Percentiles rank a stretch among this genome's conserved stretches.
Evolutionary conservation across 2,113 vertebrate genomes (phyloP).

Genomic region (Leucoraja erinaceus): DNA sequence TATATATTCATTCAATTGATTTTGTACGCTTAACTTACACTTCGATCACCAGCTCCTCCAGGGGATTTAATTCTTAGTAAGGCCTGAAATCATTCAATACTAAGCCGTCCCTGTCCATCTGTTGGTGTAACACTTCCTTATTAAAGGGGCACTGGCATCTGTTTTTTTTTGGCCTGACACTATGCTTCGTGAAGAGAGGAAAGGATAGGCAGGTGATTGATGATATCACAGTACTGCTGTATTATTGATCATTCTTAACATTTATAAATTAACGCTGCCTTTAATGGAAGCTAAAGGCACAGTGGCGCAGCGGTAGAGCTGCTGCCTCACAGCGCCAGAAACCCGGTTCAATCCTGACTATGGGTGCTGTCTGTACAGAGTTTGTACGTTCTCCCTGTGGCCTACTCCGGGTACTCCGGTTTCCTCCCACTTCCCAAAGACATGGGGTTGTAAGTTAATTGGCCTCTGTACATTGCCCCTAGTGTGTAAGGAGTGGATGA

Average conservation of each 20-base stretch:
- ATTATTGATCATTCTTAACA: not conserved
- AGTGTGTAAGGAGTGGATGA: no score
- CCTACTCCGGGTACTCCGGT: no score
- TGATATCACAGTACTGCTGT: not conserved
- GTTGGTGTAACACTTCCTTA: slow-evolving; percentile 19
- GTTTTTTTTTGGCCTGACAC: not conserved
- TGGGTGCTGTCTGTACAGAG: no score
- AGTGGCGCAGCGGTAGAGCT: no score
- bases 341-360: no score
- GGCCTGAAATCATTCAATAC: slow-evolving; percentile 30
- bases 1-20: slow-evolving; percentile 8
- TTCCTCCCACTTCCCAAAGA: no score
- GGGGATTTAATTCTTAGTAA: slow-evolving; percentile 29
- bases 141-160: slow-evolving; percentile 28
- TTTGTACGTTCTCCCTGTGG: no score
- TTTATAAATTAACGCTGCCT: not conserved
- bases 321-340: no score
- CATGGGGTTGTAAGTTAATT: no score
- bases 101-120: slow-evolving; percentile 37
- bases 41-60: not conserved
- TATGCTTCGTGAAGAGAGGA: not conserved
- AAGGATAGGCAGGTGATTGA: not conserved
- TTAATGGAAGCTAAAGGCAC: not conserved
- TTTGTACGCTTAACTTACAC: not conserved
- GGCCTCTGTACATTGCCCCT: no score